Base-by-base conservation (phyloP, 2,113 vertebrate species). In the Phoenicopterus ruber region DNA sequence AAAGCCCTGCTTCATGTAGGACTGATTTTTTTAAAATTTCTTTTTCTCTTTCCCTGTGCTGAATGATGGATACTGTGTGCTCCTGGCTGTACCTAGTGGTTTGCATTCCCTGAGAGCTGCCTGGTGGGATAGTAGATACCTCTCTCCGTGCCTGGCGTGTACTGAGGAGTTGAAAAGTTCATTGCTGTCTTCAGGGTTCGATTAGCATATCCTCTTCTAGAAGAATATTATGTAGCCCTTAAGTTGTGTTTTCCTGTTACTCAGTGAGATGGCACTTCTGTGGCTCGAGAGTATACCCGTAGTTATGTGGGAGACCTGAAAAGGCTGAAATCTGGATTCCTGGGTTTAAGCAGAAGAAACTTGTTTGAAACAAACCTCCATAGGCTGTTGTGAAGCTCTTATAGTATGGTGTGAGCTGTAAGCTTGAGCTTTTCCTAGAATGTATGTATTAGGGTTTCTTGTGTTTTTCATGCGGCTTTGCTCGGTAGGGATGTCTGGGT, bases 301-400 rank as follows among this genome's bases (percentile, higher is more conserved):
- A 17, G 38, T 47, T 69, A 8, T 1, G 4, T 32, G 47, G 42
- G 42, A 42, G 57, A 73, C 71, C 44, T 76, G 82, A 20, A 17
- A 34, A 52, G 17, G 42, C 2, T 40, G 79, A 31, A 6, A 36
- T 38, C 10, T 28, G 83, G 1, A 3, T 91, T 80, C 58, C 32
- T 67, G 59, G n/a, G 18, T 34, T 66, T 55, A 5, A 74, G 52
- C 10, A 36, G 77, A 59, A 36, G 66, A 9, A n/a, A 42, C 8
- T 59, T 73, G 36, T 50, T 86, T 71, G 86, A 31, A 26, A 11
- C 54, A 81, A 62, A 13, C 20, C 42, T 58, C 5, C 3, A 0
- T 9, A 0, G 1, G 0, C 3, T 58, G 32, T 47, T 66, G 76
- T 6, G 71, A 2, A 47, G 47, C 59, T 62, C 42, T 38, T 50